Evolutionary conservation across 2,113 vertebrate species (phyloP), one percentile per base, ranked within the genome.

Genomic region (Xerus inauris): DNA sequence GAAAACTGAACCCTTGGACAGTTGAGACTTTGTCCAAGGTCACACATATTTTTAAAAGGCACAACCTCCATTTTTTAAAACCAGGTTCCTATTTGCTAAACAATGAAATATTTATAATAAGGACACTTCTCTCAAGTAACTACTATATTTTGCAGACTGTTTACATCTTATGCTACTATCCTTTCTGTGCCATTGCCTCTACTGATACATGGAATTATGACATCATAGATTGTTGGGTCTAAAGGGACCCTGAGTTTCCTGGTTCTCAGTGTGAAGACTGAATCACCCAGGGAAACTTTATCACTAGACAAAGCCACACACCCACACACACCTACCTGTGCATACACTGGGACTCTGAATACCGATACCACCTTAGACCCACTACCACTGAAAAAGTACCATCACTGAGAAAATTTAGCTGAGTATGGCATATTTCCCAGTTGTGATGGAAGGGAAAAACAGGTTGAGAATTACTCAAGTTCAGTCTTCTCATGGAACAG

Each of bases 401-500:
- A 10, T 94, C 42, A 67, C 10, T 57, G 30, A 97, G 80, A 92
- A 96, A 94, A 87, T 87, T 71, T 76, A 87, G 54, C 62, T 83
- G 54, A 87, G 5, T 92, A 1, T 93, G 75, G 38, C 26, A 28
- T 64, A 69, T 42, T 67, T 14, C 40, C 38, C 40, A 82, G 42
- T 26, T 81, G 12, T 86, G 32, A 75, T 59, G 3, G 30, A 94
- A 92, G 16, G 8, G 12, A 26, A 20, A 30, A n/a, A 11, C 32
- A 47, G 3, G 24, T 73, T 71, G 77, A 94, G 59, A 79, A 35
- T 92, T 81, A 67, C 62, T 71, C 9, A 51, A 69, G 32, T 81
- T 12, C 19, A 62, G 30, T 76, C 16, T 93, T 81, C 47, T 62
- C 69, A 42, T 75, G 19, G 81, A 49, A 87, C 17, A 89, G n/a